Evolutionary conservation across 2,797 vertebrate species (phyloP).

Genomic region (Lepilemur ruficaudatus): DNA sequence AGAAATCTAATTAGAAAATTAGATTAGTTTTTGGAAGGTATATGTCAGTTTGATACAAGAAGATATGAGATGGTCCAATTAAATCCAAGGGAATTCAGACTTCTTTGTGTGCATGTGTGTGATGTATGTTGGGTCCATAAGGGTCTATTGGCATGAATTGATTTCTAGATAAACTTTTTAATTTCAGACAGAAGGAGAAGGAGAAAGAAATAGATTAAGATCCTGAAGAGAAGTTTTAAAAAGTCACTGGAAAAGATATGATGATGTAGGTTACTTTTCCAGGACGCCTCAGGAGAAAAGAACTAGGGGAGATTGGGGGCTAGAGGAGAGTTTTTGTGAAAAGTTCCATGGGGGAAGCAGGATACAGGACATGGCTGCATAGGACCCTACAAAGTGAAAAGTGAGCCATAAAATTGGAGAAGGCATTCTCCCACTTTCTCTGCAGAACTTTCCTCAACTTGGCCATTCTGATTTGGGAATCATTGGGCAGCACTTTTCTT

Average conservation of each 20-base stretch:
- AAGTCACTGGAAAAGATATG: neutral
- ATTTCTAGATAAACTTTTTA: neutral
- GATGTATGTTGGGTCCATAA: neutral
- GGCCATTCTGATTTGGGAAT: neutral
- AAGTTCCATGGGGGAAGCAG: neutral
- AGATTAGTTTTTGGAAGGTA: neutral
- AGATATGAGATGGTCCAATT: neutral
- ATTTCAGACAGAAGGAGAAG: neutral
- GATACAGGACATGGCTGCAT: neutral
- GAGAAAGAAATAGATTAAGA: neutral
- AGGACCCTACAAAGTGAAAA: neutral
- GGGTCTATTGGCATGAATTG: neutral
- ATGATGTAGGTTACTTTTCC: neutral
- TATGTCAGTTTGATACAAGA: neutral
- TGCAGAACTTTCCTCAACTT: neutral
- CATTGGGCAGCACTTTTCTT: neutral
- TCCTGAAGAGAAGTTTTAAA: neutral
- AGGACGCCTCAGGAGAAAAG: neutral
- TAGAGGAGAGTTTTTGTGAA: neutral
- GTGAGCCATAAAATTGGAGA: neutral
- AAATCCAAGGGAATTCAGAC: neutral
- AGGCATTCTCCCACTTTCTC: neutral
- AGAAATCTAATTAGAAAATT: too few species aligned
- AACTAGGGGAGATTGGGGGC: accelerated
- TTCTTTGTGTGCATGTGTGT: neutral